These are phyloP conservation scores for Echeneis naucrates DNA, from an alignment of 2,797 vertebrate genomes.

Conservation along the genomic window DNA sequence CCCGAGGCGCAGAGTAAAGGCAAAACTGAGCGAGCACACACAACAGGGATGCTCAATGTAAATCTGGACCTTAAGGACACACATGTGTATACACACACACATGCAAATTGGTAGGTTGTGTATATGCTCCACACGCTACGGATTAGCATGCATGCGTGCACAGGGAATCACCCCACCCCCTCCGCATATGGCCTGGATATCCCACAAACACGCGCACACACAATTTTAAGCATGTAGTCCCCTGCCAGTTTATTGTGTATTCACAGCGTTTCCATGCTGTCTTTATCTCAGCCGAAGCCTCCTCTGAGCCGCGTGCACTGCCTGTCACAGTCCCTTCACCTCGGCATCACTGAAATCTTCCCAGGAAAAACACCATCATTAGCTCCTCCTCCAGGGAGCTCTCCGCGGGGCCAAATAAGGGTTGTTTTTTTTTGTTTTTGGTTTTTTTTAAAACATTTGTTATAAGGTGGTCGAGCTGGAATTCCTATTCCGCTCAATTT, in stretches of 20 bases:
- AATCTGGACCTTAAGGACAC: slow-evolving; percentile 1
- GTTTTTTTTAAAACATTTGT: too few relatives aligned
- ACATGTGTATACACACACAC: not conserved
- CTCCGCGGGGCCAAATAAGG: slow-evolving; percentile 27
- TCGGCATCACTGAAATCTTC: slow-evolving; percentile 52
- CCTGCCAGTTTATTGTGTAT: slow-evolving; percentile 40
- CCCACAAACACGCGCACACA: not conserved
- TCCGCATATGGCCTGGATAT: slow-evolving; percentile 8
- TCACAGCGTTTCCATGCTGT: slow-evolving; percentile 28
- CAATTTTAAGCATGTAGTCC: slow-evolving; percentile 1
- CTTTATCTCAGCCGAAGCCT: slow-evolving; percentile 56
- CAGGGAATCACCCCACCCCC: slow-evolving; percentile 4
- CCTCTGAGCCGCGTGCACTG: slow-evolving; percentile 25
- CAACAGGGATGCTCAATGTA: slow-evolving; percentile 9
- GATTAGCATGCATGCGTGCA: slow-evolving; percentile 48
- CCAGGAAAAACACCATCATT: slow-evolving; percentile 58
- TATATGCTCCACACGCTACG: slow-evolving; percentile 14
- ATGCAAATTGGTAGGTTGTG: slow-evolving; percentile 8
- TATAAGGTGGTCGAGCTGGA: slow-evolving; percentile 29
- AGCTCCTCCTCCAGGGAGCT: slow-evolving; percentile 47
- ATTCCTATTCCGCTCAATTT: slow-evolving; percentile 60
- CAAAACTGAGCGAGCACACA: slow-evolving; percentile 21
- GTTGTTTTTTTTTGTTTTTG: too few relatives aligned
- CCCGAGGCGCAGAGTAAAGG: slow-evolving; percentile 13
- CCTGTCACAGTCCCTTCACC: slow-evolving; percentile 62